These are phyloP conservation scores for Manis javanica DNA, from an alignment of 2,797 vertebrate genomes.

Conservation along the genomic window DNA sequence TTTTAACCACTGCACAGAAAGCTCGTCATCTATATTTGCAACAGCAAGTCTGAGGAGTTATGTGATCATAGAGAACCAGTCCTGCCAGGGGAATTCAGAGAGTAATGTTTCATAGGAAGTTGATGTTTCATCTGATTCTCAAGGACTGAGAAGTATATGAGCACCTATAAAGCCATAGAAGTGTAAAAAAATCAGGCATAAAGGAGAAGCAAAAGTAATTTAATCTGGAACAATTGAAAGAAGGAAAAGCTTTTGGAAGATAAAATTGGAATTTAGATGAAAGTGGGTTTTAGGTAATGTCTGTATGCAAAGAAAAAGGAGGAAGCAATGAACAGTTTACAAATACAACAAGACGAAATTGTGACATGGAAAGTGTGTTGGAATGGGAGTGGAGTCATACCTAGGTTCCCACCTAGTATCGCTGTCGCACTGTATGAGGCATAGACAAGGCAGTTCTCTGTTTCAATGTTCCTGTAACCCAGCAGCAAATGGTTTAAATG, in stretches of 20 bases:
- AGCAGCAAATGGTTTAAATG: background rate
- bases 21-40: background rate
- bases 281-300: background rate
- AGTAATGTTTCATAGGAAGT: background rate
- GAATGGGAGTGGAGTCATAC: background rate
- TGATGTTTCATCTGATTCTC: background rate
- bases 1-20: background rate
- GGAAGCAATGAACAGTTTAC: background rate
- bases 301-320: background rate
- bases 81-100: background rate
- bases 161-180: background rate
- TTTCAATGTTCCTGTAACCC: background rate
- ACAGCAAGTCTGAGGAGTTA: background rate
- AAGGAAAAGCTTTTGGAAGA: background rate
- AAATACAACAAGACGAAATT: background rate
- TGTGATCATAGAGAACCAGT: background rate
- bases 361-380: background rate
- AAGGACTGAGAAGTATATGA: background rate
- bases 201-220: background rate
- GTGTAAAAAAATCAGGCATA: background rate
- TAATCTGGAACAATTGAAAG: background rate
- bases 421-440: background rate
- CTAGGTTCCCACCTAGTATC: background rate
- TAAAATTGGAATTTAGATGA: background rate
- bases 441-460: background rate